These are phyloP conservation scores for Clanis bilineata DNA, from an alignment of 2,888 invertebrate genomes.

Conservation along the genomic window DNA sequence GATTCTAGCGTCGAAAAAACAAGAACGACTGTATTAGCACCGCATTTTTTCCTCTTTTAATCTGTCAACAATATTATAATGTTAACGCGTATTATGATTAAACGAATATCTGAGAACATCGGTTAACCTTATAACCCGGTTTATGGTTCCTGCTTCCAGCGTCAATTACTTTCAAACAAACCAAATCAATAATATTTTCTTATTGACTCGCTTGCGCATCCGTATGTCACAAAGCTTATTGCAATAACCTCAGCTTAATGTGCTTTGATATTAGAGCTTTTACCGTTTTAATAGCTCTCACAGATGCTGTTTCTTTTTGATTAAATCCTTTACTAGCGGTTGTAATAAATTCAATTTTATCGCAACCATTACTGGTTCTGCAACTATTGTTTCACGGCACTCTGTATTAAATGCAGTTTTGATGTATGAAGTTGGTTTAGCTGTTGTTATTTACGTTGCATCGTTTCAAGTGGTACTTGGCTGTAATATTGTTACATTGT, in stretches of 20 bases:
- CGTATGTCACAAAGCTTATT: slow-evolving; percentile 46
- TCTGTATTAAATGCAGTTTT: not conserved
- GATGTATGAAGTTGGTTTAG: not conserved
- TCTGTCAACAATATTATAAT: too few relatives aligned
- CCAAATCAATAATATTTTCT: not conserved
- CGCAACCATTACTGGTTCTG: slow-evolving; percentile 28
- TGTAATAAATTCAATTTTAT: slow-evolving; percentile 45
- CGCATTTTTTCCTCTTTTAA: too few relatives aligned
- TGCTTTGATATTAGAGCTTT: slow-evolving; percentile 63
- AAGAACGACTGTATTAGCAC: too few relatives aligned
- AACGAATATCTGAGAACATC: too few relatives aligned
- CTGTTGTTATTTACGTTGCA: not conserved
- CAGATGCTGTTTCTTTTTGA: slow-evolving; percentile 61
- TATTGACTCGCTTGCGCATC: slow-evolving; percentile 14
- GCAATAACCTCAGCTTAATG: slow-evolving; percentile 60
- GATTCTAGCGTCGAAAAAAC: too few relatives aligned
- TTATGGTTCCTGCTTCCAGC: too few relatives aligned
- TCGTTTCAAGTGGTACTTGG: not conserved
- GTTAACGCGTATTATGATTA: too few relatives aligned
- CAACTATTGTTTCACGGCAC: slow-evolving; percentile 5
- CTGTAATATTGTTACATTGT: not conserved
- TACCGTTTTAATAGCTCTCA: slow-evolving; percentile 55
- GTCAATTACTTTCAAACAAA: not conserved
- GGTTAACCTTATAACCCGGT: too few relatives aligned
- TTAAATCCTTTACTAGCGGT: slow-evolving; percentile 54